Base-by-base conservation (phyloP, 37 sponge, comb jelly and placozoan species). In the Trichoplax adhaerens region DNA sequence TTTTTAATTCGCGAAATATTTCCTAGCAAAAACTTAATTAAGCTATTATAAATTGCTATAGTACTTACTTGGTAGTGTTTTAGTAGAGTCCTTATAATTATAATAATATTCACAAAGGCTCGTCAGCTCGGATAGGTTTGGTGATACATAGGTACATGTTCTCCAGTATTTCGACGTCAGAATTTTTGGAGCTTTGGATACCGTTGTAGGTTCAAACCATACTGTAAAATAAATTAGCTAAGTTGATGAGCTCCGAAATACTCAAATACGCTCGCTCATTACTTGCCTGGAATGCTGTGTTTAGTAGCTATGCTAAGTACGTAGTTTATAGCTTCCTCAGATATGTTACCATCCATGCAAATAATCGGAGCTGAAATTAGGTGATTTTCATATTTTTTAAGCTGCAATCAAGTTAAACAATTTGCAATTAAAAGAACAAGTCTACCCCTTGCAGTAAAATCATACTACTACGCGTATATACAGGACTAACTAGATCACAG, bases 181-280 rank as follows among this genome's bases (percentile, higher is more conserved):
- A 1, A 80, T 77, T 70, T 71, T 83, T 46, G 50, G 52, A 2
- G 89, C 69, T 58, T 84, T 87, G 29, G 65, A 59, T 52, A 72
- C 52, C 56, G 83, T 76, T 51, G 92, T 87, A 5, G 92, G 92
- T 65, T 91, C 92, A 77, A 71, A 91, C 85, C 84, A 81, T 12
- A 65, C 70, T 10, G 69, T 69, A 10, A 70, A 69, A 10, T 57
- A 29, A 29, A 29, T 29, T 29, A 29, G 29, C 29, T 29, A 29
- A 29, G 29, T 29, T 29, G 29, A 29, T 29, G 29, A 29, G 29
- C 29, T 29, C 29, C 29, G 52, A 4, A 65, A 3, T 73, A 53
- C 61, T 65, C 61, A 63, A 12, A 4, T 7, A 4, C 4, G 7
- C 48, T 52, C 4, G 4, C 10, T 65, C 6, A 49, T 3, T 59